These are phyloP conservation scores for Sparus aurata DNA, from an alignment of 2,797 vertebrate species.

Conservation along the genomic window DNA sequence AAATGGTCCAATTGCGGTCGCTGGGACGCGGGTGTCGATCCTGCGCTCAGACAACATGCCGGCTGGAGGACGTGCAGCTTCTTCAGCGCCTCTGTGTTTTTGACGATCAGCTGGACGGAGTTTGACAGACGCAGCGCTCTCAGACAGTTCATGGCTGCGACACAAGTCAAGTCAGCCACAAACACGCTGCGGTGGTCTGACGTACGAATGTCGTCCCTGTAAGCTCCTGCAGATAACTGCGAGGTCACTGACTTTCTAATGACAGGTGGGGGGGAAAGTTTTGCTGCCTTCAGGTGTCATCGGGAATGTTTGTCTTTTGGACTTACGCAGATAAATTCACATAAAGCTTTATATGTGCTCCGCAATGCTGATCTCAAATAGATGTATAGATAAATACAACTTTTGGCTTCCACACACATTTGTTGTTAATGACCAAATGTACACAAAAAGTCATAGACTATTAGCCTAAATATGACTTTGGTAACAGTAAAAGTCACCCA, in stretches of 20 bases:
- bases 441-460: no score
- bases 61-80: conserved; percentile 41
- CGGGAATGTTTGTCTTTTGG: neutral
- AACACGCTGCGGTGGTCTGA: neutral
- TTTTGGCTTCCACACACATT: neutral
- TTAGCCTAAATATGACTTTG: no score
- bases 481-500: no score
- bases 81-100: conserved; percentile 47
- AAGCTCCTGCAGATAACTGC: no score
- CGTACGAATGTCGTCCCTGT: no score
- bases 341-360: neutral
- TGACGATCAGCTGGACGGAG: conserved; percentile 47
- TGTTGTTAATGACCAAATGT: no score
- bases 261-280: neutral
- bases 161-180: neutral
- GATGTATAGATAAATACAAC: no score
- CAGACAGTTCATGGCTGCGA: conserved; percentile 68
- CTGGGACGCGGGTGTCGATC: conserved; percentile 26
- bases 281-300: conserved; percentile 50
- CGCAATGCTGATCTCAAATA: neutral
- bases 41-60: conserved; percentile 36
- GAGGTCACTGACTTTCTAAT: conserved; percentile 28
- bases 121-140: conserved; percentile 61
- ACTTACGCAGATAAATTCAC: neutral
- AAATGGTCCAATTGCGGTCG: conserved; percentile 41